phyloP scores from a whole-genome alignment of 2,113 vertebrate species.

The Larimichthys crocea region DNA sequence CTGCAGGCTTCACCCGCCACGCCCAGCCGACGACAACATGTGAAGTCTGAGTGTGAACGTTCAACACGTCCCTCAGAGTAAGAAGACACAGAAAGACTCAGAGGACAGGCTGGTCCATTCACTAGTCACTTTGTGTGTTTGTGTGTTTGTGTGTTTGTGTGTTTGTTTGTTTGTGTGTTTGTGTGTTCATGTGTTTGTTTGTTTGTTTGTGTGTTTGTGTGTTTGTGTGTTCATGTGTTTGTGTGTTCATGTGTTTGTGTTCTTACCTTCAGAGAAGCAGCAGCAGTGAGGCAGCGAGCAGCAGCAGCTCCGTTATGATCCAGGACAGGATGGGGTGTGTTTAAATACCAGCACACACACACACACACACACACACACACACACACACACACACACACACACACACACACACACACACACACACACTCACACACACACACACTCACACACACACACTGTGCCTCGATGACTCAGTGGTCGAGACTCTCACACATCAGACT shows the following conservation, averaged over 20 bases:
- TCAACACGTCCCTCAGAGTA: background rate
- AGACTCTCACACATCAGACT: constrained; percentile 47
- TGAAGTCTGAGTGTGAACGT: background rate
- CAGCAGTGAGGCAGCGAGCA: constrained; percentile 48
- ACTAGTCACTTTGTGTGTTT: too few relatives aligned
- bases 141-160: too few relatives aligned
- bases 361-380: constrained; percentile 40
- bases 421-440: constrained; percentile 3
- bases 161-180: too few relatives aligned
- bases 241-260: too few relatives aligned
- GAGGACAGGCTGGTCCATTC: background rate
- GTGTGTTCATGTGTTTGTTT: too few relatives aligned
- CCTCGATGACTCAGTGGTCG: constrained; percentile 45
- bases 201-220: too few relatives aligned
- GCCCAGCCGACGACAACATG: background rate
- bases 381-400: constrained; percentile 43
- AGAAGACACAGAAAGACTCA: background rate
- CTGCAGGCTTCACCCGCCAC: constrained; percentile 13
- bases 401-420: constrained; percentile 31
- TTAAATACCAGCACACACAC: constrained; percentile 80
- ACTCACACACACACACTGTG: constrained; percentile 30
- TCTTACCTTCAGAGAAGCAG: constrained; percentile 75
- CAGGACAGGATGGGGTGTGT: constrained; percentile 69
- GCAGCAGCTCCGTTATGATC: constrained; percentile 69
- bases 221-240: too few relatives aligned